Conservation (phyloP, 2,888 invertebrate species). For the Thalpophila matura region DNA sequence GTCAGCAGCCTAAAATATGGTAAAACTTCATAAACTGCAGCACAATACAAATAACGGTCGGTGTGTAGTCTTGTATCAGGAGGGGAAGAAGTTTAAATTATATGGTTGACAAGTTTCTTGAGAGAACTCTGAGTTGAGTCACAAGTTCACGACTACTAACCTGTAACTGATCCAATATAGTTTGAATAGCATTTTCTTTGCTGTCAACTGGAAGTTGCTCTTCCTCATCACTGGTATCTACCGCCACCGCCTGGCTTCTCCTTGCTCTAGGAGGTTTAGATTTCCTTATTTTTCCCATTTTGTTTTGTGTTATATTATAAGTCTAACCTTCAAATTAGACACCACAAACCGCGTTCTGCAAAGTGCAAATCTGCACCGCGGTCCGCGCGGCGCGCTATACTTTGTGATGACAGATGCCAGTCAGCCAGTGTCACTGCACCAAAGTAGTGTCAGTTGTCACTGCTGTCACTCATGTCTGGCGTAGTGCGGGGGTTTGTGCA, state of each 20-base stretch:
- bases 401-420: no score
- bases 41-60: background rate
- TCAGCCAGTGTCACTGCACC: no score
- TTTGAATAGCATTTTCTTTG: slow-evolving; percentile 85
- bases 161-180: slow-evolving; percentile 87
- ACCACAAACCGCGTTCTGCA: slow-evolving; percentile 14
- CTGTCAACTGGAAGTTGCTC: slow-evolving; percentile 79
- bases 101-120: background rate
- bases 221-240: slow-evolving; percentile 72
- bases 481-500: no score
- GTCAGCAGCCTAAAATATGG: slow-evolving; percentile 87
- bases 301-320: no score
- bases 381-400: no score
- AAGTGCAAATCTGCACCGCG: no score
- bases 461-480: no score
- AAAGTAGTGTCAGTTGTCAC: no score
- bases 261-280: slow-evolving; percentile 71
- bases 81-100: background rate
- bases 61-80: no score
- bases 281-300: slow-evolving; percentile 86
- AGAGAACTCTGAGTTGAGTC: background rate
- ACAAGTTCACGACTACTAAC: no score
- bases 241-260: slow-evolving; percentile 57
- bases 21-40: background rate
- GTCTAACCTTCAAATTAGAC: slow-evolving; percentile 48